Percentiles rank a stretch among this genome's conserved stretches.
These are phyloP conservation scores for Melanaphis sacchari DNA, from an alignment of 1,140 invertebrate species.

Conservation along the genomic window DNA sequence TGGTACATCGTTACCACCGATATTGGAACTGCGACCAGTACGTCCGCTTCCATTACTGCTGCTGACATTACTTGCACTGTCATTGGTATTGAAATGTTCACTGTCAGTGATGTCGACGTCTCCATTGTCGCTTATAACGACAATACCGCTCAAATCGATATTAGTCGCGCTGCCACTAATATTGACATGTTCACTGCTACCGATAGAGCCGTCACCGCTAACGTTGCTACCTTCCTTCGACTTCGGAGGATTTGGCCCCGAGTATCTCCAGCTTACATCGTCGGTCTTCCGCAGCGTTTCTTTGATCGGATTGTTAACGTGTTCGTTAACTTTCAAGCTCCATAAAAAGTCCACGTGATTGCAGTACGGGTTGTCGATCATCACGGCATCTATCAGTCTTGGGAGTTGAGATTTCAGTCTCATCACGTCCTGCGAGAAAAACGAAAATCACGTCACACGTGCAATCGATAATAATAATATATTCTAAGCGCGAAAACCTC, in stretches of 20 bases:
- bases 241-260: not conserved
- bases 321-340: constrained; percentile 68
- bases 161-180: no score
- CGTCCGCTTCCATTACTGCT: not conserved
- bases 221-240: not conserved
- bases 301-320: constrained; percentile 69
- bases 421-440: constrained; percentile 66
- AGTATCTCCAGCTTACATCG: not conserved
- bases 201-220: not conserved
- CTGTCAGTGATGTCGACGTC: not conserved
- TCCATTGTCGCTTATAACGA: no score
- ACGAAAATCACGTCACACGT: not conserved
- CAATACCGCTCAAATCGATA: no score
- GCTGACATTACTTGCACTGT: not conserved
- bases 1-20: not conserved
- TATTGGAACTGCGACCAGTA: no score
- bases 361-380: constrained; percentile 68
- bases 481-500: not conserved
- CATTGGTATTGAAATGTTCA: not conserved
- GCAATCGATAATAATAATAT: not conserved
- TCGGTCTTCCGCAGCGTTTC: constrained; percentile 64
- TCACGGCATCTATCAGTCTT: constrained; percentile 67
- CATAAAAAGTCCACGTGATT: constrained; percentile 75
- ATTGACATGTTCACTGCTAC: not conserved
- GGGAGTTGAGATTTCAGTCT: constrained; percentile 67